A percentile compares a stretch with the other conserved stretches of the same genome.
Conservation (phyloP, 1,140 invertebrate genomes). For the Wasmannia auropunctata region DNA sequence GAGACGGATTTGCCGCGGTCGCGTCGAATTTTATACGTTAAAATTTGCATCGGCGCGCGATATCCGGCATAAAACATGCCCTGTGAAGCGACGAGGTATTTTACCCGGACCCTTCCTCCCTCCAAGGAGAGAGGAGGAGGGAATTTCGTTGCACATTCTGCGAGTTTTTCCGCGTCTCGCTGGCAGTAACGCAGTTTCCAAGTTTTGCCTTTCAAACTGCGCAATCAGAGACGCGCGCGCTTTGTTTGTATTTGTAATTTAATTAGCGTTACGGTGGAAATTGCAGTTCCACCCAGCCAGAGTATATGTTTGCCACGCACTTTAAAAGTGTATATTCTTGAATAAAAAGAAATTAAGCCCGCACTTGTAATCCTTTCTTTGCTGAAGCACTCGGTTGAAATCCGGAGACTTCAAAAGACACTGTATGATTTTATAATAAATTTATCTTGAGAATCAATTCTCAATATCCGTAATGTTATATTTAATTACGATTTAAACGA, state of each 20-base stretch:
- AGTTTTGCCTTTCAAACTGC: neutral
- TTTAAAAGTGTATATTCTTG: neutral
- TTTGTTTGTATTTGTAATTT: conserved; percentile 11
- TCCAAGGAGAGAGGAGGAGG: too few relatives aligned
- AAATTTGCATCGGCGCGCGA: neutral
- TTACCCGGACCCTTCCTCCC: neutral
- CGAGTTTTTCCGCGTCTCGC: neutral
- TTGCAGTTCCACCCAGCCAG: neutral
- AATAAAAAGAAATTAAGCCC: neutral
- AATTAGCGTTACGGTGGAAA: neutral
- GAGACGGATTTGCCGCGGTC: neutral
- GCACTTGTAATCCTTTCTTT: neutral
- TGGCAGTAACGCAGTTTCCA: neutral
- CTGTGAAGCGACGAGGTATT: neutral
- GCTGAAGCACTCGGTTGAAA: neutral
- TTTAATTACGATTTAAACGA: neutral
- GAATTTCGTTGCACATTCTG: neutral
- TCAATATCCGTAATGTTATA: neutral
- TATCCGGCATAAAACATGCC: neutral
- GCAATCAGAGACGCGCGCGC: neutral
- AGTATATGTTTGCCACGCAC: neutral
- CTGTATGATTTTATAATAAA: neutral
- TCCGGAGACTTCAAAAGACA: neutral
- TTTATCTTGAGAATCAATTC: neutral
- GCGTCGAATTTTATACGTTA: conserved; percentile 13